These are phyloP conservation scores for Sitta europaea DNA, from an alignment of 2,113 vertebrate genomes.

Conservation along the genomic window DNA sequence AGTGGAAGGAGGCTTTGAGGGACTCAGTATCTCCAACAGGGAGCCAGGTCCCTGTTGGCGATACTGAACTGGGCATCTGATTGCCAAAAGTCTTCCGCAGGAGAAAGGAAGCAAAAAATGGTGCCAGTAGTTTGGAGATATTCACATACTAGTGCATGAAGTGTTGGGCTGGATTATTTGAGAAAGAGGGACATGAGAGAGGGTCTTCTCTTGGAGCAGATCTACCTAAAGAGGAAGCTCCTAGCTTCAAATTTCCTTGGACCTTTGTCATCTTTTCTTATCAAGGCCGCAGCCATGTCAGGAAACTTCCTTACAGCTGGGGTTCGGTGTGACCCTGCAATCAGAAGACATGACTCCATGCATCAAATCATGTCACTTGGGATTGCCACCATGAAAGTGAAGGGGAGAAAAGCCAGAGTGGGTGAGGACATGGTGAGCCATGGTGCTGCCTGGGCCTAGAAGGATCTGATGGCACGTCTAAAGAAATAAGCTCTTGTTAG, in stretches of 20 bases:
- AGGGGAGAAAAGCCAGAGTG: neutral
- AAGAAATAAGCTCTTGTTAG: neutral
- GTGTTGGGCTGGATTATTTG: neutral
- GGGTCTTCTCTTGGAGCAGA: neutral
- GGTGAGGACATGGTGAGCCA: neutral
- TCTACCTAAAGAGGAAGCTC: neutral
- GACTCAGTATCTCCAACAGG: too few relatives aligned
- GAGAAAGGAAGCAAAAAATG: neutral
- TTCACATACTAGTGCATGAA: rapidly evolving
- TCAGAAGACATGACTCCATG: neutral
- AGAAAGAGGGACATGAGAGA: neutral
- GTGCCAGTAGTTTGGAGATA: neutral
- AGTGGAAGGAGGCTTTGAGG: neutral
- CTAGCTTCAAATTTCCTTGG: neutral
- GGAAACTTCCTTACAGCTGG: neutral
- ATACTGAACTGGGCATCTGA: neutral
- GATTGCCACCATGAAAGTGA: neutral
- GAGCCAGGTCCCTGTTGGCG: neutral
- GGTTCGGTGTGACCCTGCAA: neutral
- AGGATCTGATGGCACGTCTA: rapidly evolving
- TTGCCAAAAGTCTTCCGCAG: neutral
- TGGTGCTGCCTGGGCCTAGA: neutral
- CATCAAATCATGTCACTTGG: neutral
- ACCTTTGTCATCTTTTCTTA: neutral
- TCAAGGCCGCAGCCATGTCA: rapidly evolving